Conservation (phyloP, 2,888 invertebrate species). For the Idaea straminata region DNA sequence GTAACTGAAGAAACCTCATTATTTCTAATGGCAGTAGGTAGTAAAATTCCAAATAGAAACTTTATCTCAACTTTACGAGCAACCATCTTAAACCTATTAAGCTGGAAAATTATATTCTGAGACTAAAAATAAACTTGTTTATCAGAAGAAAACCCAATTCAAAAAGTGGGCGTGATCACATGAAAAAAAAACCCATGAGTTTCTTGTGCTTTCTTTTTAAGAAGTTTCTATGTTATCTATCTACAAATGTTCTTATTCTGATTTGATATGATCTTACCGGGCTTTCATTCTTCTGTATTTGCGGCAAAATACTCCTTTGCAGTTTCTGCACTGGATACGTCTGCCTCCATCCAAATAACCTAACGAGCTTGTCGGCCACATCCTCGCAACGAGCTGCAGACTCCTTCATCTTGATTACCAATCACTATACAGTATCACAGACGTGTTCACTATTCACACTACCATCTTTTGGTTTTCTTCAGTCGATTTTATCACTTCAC, state of each 20-base stretch:
- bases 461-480: background rate
- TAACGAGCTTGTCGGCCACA: conserved; percentile 87
- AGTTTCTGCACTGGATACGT: conserved; percentile 89
- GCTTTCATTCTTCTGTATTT: conserved; percentile 54
- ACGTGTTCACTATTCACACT: background rate
- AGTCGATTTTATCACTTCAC: background rate
- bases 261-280: conserved; percentile 44
- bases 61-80: too few relatives aligned
- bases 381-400: conserved; percentile 85
- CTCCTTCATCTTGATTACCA: conserved; percentile 75
- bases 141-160: too few relatives aligned
- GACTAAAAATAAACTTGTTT: too few relatives aligned
- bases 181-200: too few relatives aligned
- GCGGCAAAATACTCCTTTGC: conserved; percentile 81
- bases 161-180: too few relatives aligned
- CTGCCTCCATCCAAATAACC: conserved; percentile 89
- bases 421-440: conserved; percentile 12
- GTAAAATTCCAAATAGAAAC: background rate
- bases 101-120: too few relatives aligned
- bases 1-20: background rate
- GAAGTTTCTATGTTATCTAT: too few relatives aligned
- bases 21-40: too few relatives aligned
- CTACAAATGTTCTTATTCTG: too few relatives aligned
- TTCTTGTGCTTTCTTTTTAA: too few relatives aligned
- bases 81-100: too few relatives aligned